Conservation (phyloP, 2,888 invertebrate genomes). For the Poecilus cupreus region DNA sequence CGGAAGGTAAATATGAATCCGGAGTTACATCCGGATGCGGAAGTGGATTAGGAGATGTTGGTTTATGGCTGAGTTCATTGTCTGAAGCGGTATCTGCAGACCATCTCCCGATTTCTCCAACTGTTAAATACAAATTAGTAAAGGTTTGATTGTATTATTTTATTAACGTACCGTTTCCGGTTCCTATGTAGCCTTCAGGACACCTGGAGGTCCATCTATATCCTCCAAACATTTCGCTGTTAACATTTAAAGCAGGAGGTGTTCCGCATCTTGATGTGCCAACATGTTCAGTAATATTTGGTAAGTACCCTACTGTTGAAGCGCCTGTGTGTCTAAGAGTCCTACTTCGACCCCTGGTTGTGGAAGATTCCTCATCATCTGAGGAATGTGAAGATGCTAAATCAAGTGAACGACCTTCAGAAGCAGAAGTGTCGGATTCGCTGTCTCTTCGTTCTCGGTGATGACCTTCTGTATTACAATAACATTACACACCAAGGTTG, state of each 20-base stretch:
- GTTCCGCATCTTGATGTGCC: conserved; percentile 72
- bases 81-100: conserved; percentile 87
- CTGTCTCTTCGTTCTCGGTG: conserved; percentile 73
- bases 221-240: conserved; percentile 81
- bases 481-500: neutral
- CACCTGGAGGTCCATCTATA: conserved; percentile 81
- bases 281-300: conserved; percentile 77
- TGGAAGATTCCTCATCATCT: conserved; percentile 86
- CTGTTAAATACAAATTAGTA: conserved; percentile 64
- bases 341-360: conserved; percentile 65
- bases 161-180: conserved; percentile 68
- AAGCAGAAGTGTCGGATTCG: conserved; percentile 87
- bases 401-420: conserved; percentile 87
- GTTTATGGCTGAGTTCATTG: conserved; percentile 79
- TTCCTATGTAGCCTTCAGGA: conserved; percentile 79
- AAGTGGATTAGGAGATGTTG: conserved; percentile 80
- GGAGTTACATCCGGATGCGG: conserved; percentile 87
- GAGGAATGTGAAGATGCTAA: conserved; percentile 97
- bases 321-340: conserved; percentile 69
- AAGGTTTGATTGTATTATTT: neutral
- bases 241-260: conserved; percentile 79
- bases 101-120: conserved; percentile 79
- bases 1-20: conserved; percentile 75
- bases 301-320: conserved; percentile 75
- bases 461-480: neutral